phyloP scores from a whole-genome alignment of 1,140 invertebrate species.

The Cataglyphis hispanica region DNA sequence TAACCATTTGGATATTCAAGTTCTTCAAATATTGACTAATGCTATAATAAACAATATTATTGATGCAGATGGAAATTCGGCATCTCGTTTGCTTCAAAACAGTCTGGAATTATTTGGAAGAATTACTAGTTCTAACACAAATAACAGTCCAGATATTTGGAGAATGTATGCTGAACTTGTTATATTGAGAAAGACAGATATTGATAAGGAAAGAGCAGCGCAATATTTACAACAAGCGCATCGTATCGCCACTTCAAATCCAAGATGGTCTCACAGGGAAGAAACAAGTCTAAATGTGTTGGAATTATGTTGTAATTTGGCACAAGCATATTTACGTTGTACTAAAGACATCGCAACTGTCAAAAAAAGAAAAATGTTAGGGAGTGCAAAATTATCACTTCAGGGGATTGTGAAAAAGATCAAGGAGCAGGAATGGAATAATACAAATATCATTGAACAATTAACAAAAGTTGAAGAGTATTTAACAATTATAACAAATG shows the following conservation, averaged over 20 bases:
- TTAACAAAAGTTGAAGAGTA: constrained; percentile 78
- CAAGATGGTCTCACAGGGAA: constrained; percentile 89
- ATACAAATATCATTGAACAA: constrained; percentile 73
- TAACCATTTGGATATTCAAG: constrained; percentile 92
- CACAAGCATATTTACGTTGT: constrained; percentile 82
- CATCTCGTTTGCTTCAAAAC: constrained; percentile 88
- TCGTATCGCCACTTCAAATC: constrained; percentile 88
- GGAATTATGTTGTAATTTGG: constrained; percentile 84
- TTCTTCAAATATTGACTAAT: constrained; percentile 92
- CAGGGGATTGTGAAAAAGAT: constrained; percentile 87
- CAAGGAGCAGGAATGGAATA: constrained; percentile 85
- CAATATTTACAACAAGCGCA: constrained; percentile 89
- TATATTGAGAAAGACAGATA: constrained; percentile 81
- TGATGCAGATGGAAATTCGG: constrained; percentile 87
- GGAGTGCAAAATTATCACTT: constrained; percentile 88
- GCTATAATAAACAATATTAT: constrained; percentile 89
- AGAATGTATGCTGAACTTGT: constrained; percentile 92
- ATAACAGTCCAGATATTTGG: constrained; percentile 92
- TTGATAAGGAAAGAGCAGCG: constrained; percentile 87
- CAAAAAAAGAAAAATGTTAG: constrained; percentile 86
- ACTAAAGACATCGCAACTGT: constrained; percentile 74
- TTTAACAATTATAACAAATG: constrained; percentile 66
- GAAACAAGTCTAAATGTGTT: constrained; percentile 85
- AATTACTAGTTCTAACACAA: constrained; percentile 89
- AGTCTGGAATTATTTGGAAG: constrained; percentile 93